These are phyloP conservation scores for Synchiropus splendidus DNA, from an alignment of 2,113 vertebrate species.

Conservation along the genomic window DNA sequence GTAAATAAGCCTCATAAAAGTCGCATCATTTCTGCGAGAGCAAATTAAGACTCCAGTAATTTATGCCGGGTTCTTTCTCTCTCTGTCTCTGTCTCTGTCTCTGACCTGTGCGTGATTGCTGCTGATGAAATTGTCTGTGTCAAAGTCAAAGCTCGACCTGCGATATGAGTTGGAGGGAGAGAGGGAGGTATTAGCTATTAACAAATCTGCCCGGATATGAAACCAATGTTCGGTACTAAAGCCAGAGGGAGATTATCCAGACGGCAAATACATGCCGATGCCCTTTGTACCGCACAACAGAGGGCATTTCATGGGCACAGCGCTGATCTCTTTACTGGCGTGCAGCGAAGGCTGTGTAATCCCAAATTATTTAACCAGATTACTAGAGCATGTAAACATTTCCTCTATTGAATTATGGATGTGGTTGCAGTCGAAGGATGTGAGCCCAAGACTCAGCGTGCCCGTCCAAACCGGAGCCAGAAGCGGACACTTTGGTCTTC, in stretches of 20 bases:
- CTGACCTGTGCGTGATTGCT: slow-evolving; percentile 7
- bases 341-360: slow-evolving; percentile 55
- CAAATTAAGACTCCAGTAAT: too few relatives aligned
- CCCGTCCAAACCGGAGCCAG: too few relatives aligned
- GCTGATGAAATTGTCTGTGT: slow-evolving; percentile 38
- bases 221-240: slow-evolving; percentile 36
- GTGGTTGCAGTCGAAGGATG: slow-evolving; percentile 28
- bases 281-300: slow-evolving; percentile 56
- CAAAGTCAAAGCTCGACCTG: slow-evolving; percentile 28
- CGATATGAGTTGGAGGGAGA: slow-evolving; percentile 23
- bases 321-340: slow-evolving; percentile 55
- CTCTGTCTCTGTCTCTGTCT: too few relatives aligned
- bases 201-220: slow-evolving; percentile 45
- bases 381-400: slow-evolving; percentile 51
- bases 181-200: slow-evolving; percentile 42
- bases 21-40: too few relatives aligned
- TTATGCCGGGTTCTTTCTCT: too few relatives aligned
- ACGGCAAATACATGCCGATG: slow-evolving; percentile 50
- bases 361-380: slow-evolving; percentile 68
- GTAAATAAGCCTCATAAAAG: too few relatives aligned
- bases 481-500: neutral
- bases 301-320: slow-evolving; percentile 57
- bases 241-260: slow-evolving; percentile 53
- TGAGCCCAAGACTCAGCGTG: slow-evolving; percentile 18
- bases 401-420: slow-evolving; percentile 49